Conservation (phyloP, 35 echinoderm and acorn worm genomes). For the Lytechinus variegatus region DNA sequence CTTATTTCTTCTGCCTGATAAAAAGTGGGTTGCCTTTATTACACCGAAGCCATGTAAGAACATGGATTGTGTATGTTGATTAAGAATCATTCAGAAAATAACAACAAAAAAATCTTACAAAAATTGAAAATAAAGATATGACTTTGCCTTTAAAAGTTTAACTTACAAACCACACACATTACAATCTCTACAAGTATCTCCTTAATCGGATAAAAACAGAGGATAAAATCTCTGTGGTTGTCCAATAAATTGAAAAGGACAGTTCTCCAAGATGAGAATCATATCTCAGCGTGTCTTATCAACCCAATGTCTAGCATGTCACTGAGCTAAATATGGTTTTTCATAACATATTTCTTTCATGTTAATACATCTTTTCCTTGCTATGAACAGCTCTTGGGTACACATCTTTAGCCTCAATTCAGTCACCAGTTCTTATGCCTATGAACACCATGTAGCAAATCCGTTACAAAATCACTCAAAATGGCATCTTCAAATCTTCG, state of each 20-base stretch:
- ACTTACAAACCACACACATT: slow-evolving; percentile 12
- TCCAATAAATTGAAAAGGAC: slow-evolving; percentile 13
- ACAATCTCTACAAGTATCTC: not conserved
- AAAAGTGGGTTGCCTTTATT: no score
- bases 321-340: not conserved
- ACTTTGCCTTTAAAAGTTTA: not conserved
- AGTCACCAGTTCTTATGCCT: not conserved
- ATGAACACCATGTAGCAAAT: not conserved
- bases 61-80: not conserved
- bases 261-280: not conserved
- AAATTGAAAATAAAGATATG: not conserved
- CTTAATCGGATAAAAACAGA: not conserved
- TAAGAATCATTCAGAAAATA: not conserved
- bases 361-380: not conserved
- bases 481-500: not conserved
- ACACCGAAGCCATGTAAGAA: no score
- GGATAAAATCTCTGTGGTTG: slow-evolving; percentile 10
- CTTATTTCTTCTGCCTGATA: no score
- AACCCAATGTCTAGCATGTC: not conserved
- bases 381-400: not conserved
- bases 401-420: not conserved
- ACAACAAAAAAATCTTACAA: not conserved
- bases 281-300: not conserved
- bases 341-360: not conserved
- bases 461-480: not conserved